Evolutionary conservation across 2,797 vertebrate genomes (phyloP).

Genomic region (Dallia pectoralis): DNA sequence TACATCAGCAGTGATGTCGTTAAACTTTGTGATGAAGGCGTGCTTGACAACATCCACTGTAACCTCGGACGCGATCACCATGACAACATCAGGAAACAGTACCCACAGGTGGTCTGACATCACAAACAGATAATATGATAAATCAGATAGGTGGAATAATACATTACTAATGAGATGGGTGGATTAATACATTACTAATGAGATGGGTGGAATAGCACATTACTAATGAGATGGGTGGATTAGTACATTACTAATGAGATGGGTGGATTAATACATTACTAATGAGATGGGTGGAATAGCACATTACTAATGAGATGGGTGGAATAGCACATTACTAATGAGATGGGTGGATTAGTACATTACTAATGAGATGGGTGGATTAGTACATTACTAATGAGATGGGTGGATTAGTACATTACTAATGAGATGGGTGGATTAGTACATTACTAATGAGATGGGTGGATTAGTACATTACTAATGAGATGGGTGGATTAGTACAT

Average conservation of each 20-base stretch:
- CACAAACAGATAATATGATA: conserved; percentile 25
- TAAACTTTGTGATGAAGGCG: conserved; percentile 99
- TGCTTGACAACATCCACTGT: conserved; percentile 97
- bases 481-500: conserved; percentile 23
- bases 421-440: conserved; percentile 19
- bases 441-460: background rate
- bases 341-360: conserved; percentile 23
- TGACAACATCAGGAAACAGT: conserved; percentile 94
- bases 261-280: conserved; percentile 18
- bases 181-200: conserved; percentile 15
- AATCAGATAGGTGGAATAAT: conserved; percentile 7
- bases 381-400: conserved; percentile 12
- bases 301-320: background rate
- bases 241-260: conserved; percentile 12
- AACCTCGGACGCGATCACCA: conserved; percentile 96
- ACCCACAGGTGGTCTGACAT: conserved; percentile 95
- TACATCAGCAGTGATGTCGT: conserved; percentile 98
- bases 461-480: conserved; percentile 15
- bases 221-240: background rate
- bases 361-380: background rate
- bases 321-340: conserved; percentile 15
- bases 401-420: conserved; percentile 18
- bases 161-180: background rate
- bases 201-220: conserved; percentile 23
- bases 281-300: conserved; percentile 18